Evolutionary conservation across 2,113 vertebrate genomes (phyloP).

Genomic region (Alouatta palliata): DNA sequence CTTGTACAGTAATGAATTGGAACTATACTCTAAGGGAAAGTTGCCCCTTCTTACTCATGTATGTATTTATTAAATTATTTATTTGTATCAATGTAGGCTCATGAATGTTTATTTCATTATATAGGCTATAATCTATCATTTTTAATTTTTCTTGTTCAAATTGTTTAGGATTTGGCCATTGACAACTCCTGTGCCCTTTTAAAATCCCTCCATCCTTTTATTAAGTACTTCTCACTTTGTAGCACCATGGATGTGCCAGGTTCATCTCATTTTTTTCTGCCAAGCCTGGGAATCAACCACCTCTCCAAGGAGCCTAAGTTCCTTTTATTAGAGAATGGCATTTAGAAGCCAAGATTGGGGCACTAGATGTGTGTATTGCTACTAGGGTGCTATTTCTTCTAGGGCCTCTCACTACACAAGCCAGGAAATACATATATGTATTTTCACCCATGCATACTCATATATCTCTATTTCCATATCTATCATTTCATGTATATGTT

Average conservation of each 20-base stretch:
- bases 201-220: background rate
- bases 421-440: background rate
- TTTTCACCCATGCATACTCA: background rate
- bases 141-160: background rate
- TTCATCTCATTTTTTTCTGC: background rate
- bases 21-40: constrained; percentile 6
- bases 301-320: background rate
- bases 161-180: background rate
- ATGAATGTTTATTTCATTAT: background rate
- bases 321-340: background rate
- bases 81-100: background rate
- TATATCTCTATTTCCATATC: background rate
- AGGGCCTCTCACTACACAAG: background rate
- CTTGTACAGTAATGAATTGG: background rate
- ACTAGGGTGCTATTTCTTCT: background rate
- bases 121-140: background rate
- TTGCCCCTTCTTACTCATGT: background rate
- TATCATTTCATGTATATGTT: background rate
- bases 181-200: background rate
- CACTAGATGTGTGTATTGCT: background rate
- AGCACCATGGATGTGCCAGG: background rate
- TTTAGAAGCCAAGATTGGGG: constrained; percentile 11
- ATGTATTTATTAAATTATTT: background rate
- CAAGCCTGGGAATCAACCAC: background rate
- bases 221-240: background rate